A percentile compares a stretch with the other conserved stretches of the same genome.
Conservation (phyloP, 2,113 vertebrate genomes). For the Hiodon alosoides region DNA sequence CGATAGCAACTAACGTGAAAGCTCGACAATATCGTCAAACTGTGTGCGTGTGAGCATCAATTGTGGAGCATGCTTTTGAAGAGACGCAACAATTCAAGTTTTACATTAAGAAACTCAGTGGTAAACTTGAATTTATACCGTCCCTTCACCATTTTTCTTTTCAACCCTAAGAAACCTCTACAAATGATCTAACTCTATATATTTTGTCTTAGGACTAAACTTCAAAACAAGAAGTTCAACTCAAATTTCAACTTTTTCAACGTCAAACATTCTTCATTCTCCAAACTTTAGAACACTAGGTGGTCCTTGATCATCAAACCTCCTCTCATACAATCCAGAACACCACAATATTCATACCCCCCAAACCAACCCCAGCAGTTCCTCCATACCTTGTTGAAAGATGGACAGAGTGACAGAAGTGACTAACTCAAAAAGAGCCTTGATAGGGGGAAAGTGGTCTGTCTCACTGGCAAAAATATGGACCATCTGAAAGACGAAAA, state of each 20-base stretch:
- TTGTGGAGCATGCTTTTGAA: background rate
- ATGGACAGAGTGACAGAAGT: constrained; percentile 95
- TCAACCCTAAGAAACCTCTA: background rate
- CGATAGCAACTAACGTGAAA: no score
- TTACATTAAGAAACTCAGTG: background rate
- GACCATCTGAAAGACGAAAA: constrained; percentile 76
- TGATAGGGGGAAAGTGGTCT: constrained; percentile 92
- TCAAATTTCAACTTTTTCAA: no score
- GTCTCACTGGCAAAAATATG: constrained; percentile 96
- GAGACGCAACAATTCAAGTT: background rate
- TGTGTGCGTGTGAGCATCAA: background rate
- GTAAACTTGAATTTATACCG: background rate
- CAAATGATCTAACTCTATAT: background rate
- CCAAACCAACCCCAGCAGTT: constrained; percentile 7
- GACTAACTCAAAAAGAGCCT: constrained; percentile 95
- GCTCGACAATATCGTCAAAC: background rate
- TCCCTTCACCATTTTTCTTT: background rate
- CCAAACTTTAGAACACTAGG: background rate
- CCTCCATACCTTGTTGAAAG: constrained; percentile 94
- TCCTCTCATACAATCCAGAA: background rate
- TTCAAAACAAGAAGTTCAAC: no score
- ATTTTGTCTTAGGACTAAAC: no score
- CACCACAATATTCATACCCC: background rate
- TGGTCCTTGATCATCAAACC: no score
- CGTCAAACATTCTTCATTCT: background rate